Evolutionary conservation across 1,140 invertebrate species (phyloP).

Genomic region (Pomacea maculata): DNA sequence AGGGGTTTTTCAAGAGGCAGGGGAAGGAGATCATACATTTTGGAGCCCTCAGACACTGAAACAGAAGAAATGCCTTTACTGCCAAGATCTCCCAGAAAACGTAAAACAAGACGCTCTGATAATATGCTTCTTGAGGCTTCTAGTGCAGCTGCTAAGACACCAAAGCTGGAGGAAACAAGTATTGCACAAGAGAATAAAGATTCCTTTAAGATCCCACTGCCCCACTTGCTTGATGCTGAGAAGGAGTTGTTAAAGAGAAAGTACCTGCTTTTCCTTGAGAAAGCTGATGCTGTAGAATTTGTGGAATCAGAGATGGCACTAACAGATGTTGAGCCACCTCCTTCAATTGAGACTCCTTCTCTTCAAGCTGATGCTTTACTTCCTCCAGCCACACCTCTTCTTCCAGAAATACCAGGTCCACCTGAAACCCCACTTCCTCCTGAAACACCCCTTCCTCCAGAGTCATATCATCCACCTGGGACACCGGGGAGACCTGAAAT

Average conservation of each 20-base stretch:
- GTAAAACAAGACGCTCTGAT: not conserved
- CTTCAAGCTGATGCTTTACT: slow-evolving; percentile 16
- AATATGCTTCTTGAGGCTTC: not conserved
- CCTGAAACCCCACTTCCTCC: slow-evolving; percentile 11
- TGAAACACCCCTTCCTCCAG: slow-evolving; percentile 15
- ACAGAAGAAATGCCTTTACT: not conserved
- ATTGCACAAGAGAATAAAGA: no score
- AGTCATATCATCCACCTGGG: not conserved
- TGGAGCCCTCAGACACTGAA: slow-evolving; percentile 18
- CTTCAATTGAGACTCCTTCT: slow-evolving; percentile 12
- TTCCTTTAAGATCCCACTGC: no score
- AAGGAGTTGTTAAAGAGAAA: slow-evolving; percentile 17
- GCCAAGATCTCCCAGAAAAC: not conserved
- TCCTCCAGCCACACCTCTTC: slow-evolving; percentile 17
- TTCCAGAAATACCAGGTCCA: slow-evolving; percentile 17
- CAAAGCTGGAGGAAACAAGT: not conserved
- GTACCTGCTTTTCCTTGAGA: slow-evolving; percentile 18
- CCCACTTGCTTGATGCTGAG: no score
- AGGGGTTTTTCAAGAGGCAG: not conserved
- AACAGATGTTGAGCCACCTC: slow-evolving; percentile 12
- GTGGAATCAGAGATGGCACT: not conserved
- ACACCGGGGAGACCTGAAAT: not conserved
- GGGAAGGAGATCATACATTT: not conserved
- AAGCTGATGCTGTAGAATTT: not conserved
- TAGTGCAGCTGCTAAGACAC: not conserved